Conservation (phyloP, 1,140 invertebrate genomes). For the Nixonia krombeini region DNA sequence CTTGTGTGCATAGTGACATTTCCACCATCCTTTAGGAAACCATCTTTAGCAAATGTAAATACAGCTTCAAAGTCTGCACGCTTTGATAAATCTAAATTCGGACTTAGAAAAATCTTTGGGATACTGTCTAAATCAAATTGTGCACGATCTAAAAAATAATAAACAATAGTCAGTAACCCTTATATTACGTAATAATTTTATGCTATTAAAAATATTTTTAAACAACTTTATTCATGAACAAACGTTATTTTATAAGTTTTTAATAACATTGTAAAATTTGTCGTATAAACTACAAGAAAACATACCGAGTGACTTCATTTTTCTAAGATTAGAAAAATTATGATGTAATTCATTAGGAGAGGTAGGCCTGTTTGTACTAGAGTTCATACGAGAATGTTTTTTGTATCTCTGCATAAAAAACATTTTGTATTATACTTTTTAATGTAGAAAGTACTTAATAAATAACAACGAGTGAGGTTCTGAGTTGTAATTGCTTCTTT, state of each 20-base stretch:
- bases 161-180: slow-evolving; percentile 20
- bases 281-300: slow-evolving; percentile 3
- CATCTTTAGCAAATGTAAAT: slow-evolving; percentile 77
- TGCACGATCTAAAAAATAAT: slow-evolving; percentile 60
- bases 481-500: too few species aligned
- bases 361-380: slow-evolving; percentile 56
- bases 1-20: slow-evolving; percentile 66
- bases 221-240: not conserved
- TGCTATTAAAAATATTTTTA: slow-evolving; percentile 2
- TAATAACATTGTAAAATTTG: not conserved
- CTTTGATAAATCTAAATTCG: slow-evolving; percentile 86
- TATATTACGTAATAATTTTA: slow-evolving; percentile 2
- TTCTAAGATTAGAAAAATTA: slow-evolving; percentile 69
- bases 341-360: slow-evolving; percentile 68
- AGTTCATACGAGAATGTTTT: slow-evolving; percentile 68
- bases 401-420: slow-evolving; percentile 68
- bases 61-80: slow-evolving; percentile 88
- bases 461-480: too few species aligned
- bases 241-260: not conserved
- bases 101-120: slow-evolving; percentile 90
- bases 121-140: slow-evolving; percentile 78
- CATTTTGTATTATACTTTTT: too few species aligned
- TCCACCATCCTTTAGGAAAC: slow-evolving; percentile 55
- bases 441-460: too few species aligned
- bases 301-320: slow-evolving; percentile 60